Evolutionary conservation across 2,888 invertebrate genomes (phyloP).

Genomic region (Lasioglossum malachurum): DNA sequence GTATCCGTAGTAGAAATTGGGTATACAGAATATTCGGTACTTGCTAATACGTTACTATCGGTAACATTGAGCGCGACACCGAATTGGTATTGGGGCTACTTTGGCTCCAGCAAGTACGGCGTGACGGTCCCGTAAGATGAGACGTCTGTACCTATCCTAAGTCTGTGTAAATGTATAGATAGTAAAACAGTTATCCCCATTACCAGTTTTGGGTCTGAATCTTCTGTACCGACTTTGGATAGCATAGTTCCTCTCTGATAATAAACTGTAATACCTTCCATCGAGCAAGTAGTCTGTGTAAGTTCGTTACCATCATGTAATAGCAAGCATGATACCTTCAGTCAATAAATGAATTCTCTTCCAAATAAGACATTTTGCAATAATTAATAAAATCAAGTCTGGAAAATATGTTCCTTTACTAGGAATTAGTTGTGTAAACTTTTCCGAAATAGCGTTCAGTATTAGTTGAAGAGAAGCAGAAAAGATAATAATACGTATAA

Average conservation of each 20-base stretch:
- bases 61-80: no score
- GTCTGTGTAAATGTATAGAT: no score
- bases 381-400: neutral
- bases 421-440: neutral
- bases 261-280: neutral
- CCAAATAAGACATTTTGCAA: neutral
- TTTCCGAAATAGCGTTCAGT: neutral
- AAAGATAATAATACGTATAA: neutral
- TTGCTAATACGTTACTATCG: no score
- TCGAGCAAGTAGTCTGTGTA: neutral
- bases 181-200: neutral
- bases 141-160: no score
- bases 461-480: neutral
- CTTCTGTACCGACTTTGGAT: neutral
- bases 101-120: no score
- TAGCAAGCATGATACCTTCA: neutral
- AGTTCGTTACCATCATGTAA: neutral
- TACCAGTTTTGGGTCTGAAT: neutral
- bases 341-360: neutral
- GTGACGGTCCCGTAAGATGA: no score
- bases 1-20: no score
- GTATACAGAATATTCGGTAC: no score
- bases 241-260: neutral
- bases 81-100: no score
- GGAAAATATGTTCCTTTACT: neutral